Evolutionary conservation across 1,140 invertebrate species (phyloP), one percentile per base, ranked within the genome.

Genomic region (Monochamus saltuarius): DNA sequence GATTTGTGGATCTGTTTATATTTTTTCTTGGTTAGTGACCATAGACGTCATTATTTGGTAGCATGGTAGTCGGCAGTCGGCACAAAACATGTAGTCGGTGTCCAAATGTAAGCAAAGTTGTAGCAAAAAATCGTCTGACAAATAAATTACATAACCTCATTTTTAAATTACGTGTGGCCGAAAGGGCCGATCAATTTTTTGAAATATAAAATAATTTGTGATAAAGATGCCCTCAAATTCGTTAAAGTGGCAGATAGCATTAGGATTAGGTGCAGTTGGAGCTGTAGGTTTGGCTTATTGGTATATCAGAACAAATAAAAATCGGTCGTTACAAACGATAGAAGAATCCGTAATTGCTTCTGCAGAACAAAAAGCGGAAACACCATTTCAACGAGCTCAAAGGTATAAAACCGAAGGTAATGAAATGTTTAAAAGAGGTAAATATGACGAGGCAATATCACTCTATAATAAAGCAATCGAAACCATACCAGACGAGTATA

Each of bases 391-490:
- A 66, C 82, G 83, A 70, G 90, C 91, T 4, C 84, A 88, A 73
- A 81, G 81, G 59, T 85, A 86, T 61, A 98, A 98, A 80, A 87
- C 84, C 61, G 85, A 89, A 77, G 96, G 96, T 38, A 98, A 98
- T 77, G 83, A 85, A 65, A 85, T 86, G 67, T 98, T 97, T 73
- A 91, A 90, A 75, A 85, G 81, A 54, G 89, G 88, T 34, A 90
- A 93, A 73, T 98, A 89, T 75, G 88, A 93, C 65, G 88, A 94
- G 72, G 95, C 96, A 9, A 92, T 97, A 51, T 78, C 81, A 43
- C 85, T 86, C 61, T 98, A 98, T 71, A 91, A 92, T 65, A 84
- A 90, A 79, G 95, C 95, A 0, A 96, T 98, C 59, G 84, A 89
- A 65, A 80, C 86, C 9, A 97, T 94, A 75, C 92, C 94, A 1